These are phyloP conservation scores for Trachymyrmex cornetzi DNA, from an alignment of 1,140 invertebrate species.

Conservation along the genomic window DNA sequence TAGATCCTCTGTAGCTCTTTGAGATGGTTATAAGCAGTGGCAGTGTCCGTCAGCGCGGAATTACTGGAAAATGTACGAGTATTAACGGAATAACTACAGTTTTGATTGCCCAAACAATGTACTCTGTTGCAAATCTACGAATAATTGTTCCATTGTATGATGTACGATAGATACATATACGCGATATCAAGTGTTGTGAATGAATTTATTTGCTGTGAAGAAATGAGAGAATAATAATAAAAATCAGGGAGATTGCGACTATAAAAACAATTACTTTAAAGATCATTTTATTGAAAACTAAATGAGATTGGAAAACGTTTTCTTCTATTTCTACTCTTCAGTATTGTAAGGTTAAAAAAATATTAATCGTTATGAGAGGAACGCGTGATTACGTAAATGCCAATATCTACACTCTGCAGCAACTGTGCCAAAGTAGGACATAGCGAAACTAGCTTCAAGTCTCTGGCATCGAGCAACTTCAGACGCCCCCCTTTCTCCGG, in stretches of 20 bases:
- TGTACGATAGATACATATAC: not conserved
- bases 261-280: slow-evolving; percentile 8
- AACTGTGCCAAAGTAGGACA: slow-evolving; percentile 29
- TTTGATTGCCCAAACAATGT: not conserved
- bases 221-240: not conserved
- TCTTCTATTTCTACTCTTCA: not conserved
- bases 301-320: not conserved
- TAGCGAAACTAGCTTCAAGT: slow-evolving; percentile 30
- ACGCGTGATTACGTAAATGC: not conserved
- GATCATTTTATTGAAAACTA: not conserved
- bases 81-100: not conserved
- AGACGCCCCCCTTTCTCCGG: slow-evolving; percentile 33
- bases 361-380: slow-evolving; percentile 10
- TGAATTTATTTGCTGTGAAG: too few species aligned
- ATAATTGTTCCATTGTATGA: not conserved
- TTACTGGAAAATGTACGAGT: not conserved
- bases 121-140: not conserved
- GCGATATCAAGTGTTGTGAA: not conserved
- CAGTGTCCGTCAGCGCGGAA: not conserved
- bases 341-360: not conserved
- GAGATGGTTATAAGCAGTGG: not conserved
- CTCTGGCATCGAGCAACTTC: not conserved
- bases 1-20: slow-evolving; percentile 48
- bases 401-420: slow-evolving; percentile 5
- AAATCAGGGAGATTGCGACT: not conserved